These are phyloP conservation scores for rat (Rattus norvegicus) DNA, from an alignment of 2,113 vertebrate genomes.

Conservation along the genomic window GRCr8 NC_086028.1:96187501-96188000, in stretches of 20 bases:
- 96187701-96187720: background rate
- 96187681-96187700: background rate
- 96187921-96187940: background rate
- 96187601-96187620: background rate
- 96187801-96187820: background rate
- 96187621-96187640: background rate
- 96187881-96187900: background rate
- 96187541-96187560: background rate
- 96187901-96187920: background rate
- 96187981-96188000: no score
- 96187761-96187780: background rate
- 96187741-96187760: background rate
- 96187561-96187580: background rate
- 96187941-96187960: background rate
- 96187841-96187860: background rate
- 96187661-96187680: background rate
- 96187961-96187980: background rate
- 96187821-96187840: background rate
- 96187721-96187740: slow-evolving; percentile 1
- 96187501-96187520: background rate
- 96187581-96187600: slow-evolving; percentile 50
- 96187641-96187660: slow-evolving; percentile 45
- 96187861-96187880: background rate
- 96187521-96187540: background rate
- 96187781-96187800: background rate